Base-by-base conservation (phyloP, 2,888 invertebrate genomes). In the Trisateles emortualis region DNA sequence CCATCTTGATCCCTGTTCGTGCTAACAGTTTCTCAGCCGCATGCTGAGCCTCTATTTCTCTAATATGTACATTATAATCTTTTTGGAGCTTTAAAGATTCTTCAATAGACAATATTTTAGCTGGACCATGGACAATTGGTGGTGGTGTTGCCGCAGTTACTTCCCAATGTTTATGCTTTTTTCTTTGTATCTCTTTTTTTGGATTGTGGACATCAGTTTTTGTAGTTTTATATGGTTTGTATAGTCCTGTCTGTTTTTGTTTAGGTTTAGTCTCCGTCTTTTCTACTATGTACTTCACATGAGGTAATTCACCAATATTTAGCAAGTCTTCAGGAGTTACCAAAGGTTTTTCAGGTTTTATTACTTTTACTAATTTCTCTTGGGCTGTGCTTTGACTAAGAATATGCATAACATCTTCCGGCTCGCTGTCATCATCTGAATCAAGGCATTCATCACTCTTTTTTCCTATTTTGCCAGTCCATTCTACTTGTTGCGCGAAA, bases 111-210 rank as follows among this genome's bases (percentile, higher is more conserved):
- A 95, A 77, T 10, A 88, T 58, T 81, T 94, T 94, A 1, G 87
- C 89, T 29, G 94, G 88, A 45, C 93, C 93, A 69, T 94, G 93
- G 33, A 94, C 72, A 33, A 89, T 93, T 0, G 91, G 89, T 0
- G 95, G 95, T 32, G 95, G 95, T 5, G 95, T 95, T 4, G 95
- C 95, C 10, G 95, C 94, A 0, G 95, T 95, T 3, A 94, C 88
- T 81, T 95, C 95, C 94, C 95, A 95, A 67, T 94, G 68, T 74
- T 92, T 93, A 62, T 90, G 83, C 64, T 90, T 93, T 52, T 92
- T 93, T 24, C 93, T 83, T 0, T 74, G 52, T 43, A 89, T 87
- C 71, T 94, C 94, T 68, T 94, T 94, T 46, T 81, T 81, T 14
- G 94, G 94, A 69, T 93, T 88, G 56, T 94, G 94, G 1, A 93